Conservation (phyloP, 2,113 vertebrate species). For the Ailurus styani region DNA sequence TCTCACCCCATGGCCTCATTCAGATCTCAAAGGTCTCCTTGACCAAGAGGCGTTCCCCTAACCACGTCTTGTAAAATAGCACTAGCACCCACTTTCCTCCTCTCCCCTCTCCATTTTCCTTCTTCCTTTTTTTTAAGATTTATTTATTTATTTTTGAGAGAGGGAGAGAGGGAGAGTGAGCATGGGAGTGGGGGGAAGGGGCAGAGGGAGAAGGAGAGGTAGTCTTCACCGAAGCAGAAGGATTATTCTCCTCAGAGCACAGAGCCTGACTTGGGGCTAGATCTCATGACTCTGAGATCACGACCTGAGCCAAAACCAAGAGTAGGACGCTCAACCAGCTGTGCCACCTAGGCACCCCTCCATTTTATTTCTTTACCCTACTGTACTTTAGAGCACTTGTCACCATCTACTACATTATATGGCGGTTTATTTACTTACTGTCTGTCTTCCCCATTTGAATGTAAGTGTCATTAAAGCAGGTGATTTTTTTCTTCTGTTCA, state of each 20-base stretch:
- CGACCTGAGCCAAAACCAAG: neutral
- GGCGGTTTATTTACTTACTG: neutral
- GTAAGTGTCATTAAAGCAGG: neutral
- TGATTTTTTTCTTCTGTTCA: neutral
- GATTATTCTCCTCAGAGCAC: neutral
- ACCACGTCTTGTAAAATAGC: neutral
- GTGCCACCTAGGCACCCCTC: neutral
- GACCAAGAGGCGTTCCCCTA: neutral
- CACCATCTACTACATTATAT: neutral
- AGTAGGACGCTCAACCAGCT: neutral
- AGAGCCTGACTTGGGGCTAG: neutral
- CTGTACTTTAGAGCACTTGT: neutral
- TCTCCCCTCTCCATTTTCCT: neutral
- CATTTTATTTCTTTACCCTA: neutral
- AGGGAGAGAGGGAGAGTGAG: neutral
- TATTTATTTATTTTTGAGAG: neutral
- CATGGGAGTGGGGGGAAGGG: neutral
- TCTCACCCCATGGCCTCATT: neutral
- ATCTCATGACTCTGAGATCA: neutral
- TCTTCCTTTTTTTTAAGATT: no score
- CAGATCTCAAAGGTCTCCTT: slow-evolving; percentile 1
- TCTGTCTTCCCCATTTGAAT: neutral
- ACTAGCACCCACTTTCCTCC: neutral
- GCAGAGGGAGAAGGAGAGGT: neutral
- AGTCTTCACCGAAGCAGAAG: neutral